These are phyloP conservation scores for Acestrorhynchus altus DNA, from an alignment of 2,797 vertebrate species.

Conservation along the genomic window DNA sequence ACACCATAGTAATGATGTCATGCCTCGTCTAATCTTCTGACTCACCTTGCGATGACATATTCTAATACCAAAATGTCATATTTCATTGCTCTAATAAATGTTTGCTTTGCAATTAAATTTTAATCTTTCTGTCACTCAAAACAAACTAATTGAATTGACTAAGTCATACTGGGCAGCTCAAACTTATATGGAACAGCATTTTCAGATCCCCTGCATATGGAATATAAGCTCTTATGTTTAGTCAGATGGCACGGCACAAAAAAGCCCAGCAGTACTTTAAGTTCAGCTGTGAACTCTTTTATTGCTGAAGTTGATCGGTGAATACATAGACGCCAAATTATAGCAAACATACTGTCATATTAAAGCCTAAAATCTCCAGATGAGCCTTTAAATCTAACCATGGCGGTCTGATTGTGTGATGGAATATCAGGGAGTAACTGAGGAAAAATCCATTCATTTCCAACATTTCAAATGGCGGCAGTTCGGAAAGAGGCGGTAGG, in stretches of 20 bases:
- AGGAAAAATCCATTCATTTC: too few species aligned
- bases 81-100: constrained; percentile 45
- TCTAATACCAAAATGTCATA: constrained; percentile 40
- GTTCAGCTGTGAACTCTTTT: too few species aligned
- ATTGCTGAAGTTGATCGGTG: too few species aligned
- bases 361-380: too few species aligned
- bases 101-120: constrained; percentile 48
- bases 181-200: not conserved
- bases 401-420: too few species aligned
- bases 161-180: not conserved
- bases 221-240: not conserved
- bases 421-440: too few species aligned
- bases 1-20: constrained; percentile 23
- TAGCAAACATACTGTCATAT: too few species aligned
- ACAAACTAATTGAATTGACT: not conserved
- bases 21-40: constrained; percentile 33
- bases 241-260: not conserved
- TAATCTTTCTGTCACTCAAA: constrained; percentile 21
- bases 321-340: too few species aligned
- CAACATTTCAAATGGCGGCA: too few species aligned
- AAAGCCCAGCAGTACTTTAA: not conserved
- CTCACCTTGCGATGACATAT: constrained; percentile 37
- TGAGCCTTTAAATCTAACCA: too few species aligned
- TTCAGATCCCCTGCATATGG: not conserved
- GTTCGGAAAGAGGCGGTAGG: too few species aligned